These are phyloP conservation scores for Myiotriccus ornatus DNA, from an alignment of 2,797 vertebrate species.

Conservation along the genomic window DNA sequence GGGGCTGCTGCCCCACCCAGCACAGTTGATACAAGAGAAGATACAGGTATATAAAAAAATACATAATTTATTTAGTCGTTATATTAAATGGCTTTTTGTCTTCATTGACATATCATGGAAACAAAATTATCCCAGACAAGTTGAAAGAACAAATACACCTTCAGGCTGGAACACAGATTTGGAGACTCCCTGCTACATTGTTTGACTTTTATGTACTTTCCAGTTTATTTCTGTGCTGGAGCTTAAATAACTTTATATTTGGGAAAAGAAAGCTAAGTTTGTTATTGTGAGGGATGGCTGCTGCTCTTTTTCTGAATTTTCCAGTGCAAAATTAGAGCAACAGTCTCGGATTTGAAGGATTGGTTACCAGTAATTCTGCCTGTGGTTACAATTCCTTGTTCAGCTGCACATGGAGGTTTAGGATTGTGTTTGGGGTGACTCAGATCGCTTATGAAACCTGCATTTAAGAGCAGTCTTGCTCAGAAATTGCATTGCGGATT, in stretches of 20 bases:
- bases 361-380: background rate
- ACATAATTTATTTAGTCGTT: background rate
- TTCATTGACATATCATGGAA: background rate
- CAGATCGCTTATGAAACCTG: background rate
- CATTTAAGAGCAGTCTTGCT: background rate
- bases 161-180: background rate
- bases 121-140: background rate
- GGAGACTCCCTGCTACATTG: background rate
- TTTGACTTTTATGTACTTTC: background rate
- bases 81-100: background rate
- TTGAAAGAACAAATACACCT: background rate
- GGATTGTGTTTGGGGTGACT: background rate
- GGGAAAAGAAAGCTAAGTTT: background rate
- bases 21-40: background rate
- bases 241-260: background rate
- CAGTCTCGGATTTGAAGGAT: background rate
- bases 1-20: background rate
- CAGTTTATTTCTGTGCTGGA: background rate
- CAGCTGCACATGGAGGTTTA: fast-evolving
- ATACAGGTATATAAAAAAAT: background rate
- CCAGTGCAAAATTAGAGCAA: background rate
- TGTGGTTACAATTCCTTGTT: background rate
- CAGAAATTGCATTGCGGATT: background rate
- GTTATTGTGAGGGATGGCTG: background rate
- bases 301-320: background rate